phyloP scores from a whole-genome alignment of 2,888 invertebrate species.

The Cantharis nigra region DNA sequence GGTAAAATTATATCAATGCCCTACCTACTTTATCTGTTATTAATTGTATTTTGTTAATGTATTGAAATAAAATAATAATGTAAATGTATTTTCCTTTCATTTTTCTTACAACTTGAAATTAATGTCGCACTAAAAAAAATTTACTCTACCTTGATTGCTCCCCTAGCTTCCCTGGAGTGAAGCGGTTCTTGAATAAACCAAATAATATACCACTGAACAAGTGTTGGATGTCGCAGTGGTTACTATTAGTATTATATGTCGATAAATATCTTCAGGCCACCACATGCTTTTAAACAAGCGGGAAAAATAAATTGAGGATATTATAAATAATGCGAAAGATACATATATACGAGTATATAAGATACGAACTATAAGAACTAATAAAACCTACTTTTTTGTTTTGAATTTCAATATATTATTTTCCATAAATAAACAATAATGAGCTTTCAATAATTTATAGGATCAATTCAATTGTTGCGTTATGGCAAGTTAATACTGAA shows the following conservation, averaged over 20 bases:
- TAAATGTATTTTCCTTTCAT: not conserved
- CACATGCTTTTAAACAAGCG: not conserved
- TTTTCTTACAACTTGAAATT: not conserved
- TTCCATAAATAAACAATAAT: not conserved
- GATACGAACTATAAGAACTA: no score
- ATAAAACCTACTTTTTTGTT: not conserved
- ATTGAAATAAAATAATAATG: not conserved
- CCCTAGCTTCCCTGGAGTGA: not conserved
- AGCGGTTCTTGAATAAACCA: not conserved
- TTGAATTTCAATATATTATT: not conserved
- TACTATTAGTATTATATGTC: not conserved
- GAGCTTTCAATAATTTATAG: not conserved
- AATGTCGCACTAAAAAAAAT: not conserved
- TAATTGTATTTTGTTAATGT: not conserved
- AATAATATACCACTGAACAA: not conserved
- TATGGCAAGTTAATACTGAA: not conserved
- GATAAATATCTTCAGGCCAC: not conserved
- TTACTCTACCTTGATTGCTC: not conserved
- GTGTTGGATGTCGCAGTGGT: not conserved
- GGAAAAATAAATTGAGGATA: not conserved
- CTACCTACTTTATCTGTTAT: not conserved
- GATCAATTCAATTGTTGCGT: not conserved
- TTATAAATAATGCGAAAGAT: not conserved
- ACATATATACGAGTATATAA: not conserved
- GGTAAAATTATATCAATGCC: not conserved